A percentile compares a stretch with the other conserved stretches of the same genome.
phyloP scores from a whole-genome alignment of 2,113 vertebrate genomes.

The Cheilinus undulatus region DNA sequence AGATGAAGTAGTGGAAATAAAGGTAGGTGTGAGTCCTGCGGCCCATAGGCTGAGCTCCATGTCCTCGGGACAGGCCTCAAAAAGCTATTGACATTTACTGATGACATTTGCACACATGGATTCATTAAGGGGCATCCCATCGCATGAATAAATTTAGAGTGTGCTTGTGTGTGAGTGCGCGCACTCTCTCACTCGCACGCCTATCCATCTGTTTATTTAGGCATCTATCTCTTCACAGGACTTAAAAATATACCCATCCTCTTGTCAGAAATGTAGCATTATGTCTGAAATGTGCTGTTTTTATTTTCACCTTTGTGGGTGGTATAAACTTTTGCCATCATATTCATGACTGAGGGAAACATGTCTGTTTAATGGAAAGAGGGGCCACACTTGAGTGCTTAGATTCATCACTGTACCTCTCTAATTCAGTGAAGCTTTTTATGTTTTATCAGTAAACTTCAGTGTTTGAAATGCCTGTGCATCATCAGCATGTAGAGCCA shows the following conservation, averaged over 20 bases:
- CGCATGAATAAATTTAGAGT: slow-evolving; percentile 63
- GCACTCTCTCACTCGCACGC: not conserved
- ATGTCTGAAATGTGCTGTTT: not conserved
- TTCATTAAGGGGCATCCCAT: slow-evolving; percentile 62
- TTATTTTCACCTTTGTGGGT: slow-evolving; percentile 4
- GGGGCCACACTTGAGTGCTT: slow-evolving; percentile 1
- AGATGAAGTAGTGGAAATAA: slow-evolving; percentile 64
- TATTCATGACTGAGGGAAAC: not conserved
- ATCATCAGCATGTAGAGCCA: slow-evolving; percentile 23
- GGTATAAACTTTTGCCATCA: slow-evolving; percentile 3
- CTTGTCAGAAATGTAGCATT: not conserved
- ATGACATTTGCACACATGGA: slow-evolving; percentile 76
- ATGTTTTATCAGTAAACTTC: slow-evolving; percentile 5
- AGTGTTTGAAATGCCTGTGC: slow-evolving; percentile 21
- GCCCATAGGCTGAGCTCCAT: slow-evolving; percentile 50
- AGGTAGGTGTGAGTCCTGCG: slow-evolving; percentile 36
- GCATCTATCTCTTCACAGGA: slow-evolving; percentile 10
- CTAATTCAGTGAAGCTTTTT: slow-evolving; percentile 10
- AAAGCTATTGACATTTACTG: slow-evolving; percentile 80
- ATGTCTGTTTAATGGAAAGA: not conserved
- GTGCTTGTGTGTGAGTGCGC: slow-evolving; percentile 18
- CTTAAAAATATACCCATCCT: slow-evolving; percentile 11
- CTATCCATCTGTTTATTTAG: slow-evolving; percentile 45
- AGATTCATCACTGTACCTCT: slow-evolving; percentile 1
- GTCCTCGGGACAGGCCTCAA: slow-evolving; percentile 62